Percentiles rank a stretch among this genome's conserved stretches.
These are phyloP conservation scores for Xerus inauris DNA, from an alignment of 2,113 vertebrate species.

Conservation along the genomic window DNA sequence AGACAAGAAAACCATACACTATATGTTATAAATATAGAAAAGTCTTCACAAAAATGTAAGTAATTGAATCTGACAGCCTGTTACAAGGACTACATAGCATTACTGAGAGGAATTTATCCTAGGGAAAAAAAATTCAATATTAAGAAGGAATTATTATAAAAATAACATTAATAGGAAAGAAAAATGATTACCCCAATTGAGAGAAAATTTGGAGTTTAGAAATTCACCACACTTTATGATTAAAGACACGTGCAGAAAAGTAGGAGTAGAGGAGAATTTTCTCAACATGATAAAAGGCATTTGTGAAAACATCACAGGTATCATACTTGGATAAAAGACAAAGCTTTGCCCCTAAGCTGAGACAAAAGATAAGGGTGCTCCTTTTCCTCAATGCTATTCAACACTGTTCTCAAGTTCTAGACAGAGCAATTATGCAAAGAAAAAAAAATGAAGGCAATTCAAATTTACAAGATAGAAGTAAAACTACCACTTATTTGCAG, in stretches of 20 bases:
- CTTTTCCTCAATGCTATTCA: too few species aligned
- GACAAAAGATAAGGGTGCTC: too few species aligned
- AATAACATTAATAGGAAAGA: neutral
- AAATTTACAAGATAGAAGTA: too few species aligned
- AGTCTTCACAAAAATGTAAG: neutral
- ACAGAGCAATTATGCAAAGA: too few species aligned
- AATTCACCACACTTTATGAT: neutral
- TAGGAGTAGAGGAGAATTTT: too few species aligned
- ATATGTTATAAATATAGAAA: neutral
- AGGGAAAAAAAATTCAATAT: neutral
- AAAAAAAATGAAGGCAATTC: too few species aligned
- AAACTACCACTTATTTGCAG: too few species aligned
- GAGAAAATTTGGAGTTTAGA: neutral
- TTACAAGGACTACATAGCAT: too few species aligned
- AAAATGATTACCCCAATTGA: neutral
- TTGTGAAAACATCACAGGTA: neutral
- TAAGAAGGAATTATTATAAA: neutral
- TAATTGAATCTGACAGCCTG: neutral
- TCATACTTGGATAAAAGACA: too few species aligned
- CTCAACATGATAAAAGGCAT: neutral
- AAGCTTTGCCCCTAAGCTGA: too few species aligned
- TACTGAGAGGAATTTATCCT: too few species aligned
- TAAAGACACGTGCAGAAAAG: neutral
- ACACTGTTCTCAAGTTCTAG: too few species aligned
- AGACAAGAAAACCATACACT: neutral